Evolutionary conservation across 2,888 invertebrate species (phyloP).

Genomic region (Ormia ochracea): DNA sequence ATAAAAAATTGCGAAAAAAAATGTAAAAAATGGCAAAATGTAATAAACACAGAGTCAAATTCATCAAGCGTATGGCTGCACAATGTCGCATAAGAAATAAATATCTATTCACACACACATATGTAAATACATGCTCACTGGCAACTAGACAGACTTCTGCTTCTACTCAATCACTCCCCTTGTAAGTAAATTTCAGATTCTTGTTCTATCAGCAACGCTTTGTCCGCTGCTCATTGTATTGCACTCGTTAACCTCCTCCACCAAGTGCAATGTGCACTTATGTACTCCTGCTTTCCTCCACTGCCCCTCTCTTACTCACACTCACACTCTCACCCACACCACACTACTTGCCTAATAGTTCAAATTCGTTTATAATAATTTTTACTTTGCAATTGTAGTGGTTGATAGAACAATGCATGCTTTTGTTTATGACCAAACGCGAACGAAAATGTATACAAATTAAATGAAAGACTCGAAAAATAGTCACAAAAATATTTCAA

Average conservation of each 20-base stretch:
- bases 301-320: neutral
- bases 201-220: slow-evolving; percentile 3
- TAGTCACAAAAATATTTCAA: slow-evolving; percentile 46
- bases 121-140: neutral
- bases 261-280: neutral
- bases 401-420: slow-evolving; percentile 53
- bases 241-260: neutral
- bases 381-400: slow-evolving; percentile 19
- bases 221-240: neutral
- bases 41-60: slow-evolving; percentile 55
- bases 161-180: neutral
- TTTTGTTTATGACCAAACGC: slow-evolving; percentile 58
- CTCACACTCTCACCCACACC: no score
- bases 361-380: slow-evolving; percentile 15
- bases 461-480: slow-evolving; percentile 14
- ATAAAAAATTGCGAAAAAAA: slow-evolving; percentile 18
- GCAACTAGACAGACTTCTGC: neutral
- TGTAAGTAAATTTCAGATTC: slow-evolving; percentile 16
- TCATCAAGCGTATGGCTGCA: slow-evolving; percentile 58
- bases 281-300: neutral
- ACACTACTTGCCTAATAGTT: neutral
- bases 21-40: slow-evolving; percentile 25
- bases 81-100: slow-evolving; percentile 46
- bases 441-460: slow-evolving; percentile 39
- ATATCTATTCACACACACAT: neutral